Percentiles rank a stretch among this genome's conserved stretches.
phyloP scores from a whole-genome alignment of 2,888 invertebrate species.

The Idaea biselata region DNA sequence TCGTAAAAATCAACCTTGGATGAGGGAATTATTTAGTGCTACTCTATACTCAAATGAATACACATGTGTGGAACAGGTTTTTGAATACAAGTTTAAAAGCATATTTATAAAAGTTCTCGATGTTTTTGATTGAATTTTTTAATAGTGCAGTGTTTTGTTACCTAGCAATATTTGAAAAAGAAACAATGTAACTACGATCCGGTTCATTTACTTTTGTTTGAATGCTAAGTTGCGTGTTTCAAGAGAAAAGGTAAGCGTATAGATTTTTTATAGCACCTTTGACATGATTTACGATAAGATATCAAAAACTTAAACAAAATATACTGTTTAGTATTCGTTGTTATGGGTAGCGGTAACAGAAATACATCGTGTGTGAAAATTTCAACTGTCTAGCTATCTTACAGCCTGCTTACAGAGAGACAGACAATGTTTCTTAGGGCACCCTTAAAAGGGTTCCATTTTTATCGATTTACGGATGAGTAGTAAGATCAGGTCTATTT shows the following conservation, averaged over 20 bases:
- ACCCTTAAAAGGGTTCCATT: too few species aligned
- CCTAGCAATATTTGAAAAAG: not conserved
- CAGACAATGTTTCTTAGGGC: too few species aligned
- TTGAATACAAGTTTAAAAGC: constrained; percentile 27
- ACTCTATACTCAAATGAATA: constrained; percentile 10
- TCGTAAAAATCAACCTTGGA: constrained; percentile 9
- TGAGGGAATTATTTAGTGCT: constrained; percentile 16
- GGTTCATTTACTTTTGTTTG: not conserved
- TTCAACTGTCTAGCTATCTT: too few species aligned
- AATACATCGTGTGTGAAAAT: too few species aligned
- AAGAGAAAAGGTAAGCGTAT: not conserved
- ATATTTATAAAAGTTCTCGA: not conserved
- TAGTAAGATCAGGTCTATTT: too few species aligned
- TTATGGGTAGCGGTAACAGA: too few species aligned
- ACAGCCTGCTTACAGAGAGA: too few species aligned
- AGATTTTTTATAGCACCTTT: not conserved
- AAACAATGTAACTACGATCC: not conserved
- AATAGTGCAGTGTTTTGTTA: not conserved
- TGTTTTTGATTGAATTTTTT: not conserved
- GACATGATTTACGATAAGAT: too few species aligned
- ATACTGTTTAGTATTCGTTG: too few species aligned
- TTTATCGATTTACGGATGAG: too few species aligned
- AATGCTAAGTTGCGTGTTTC: not conserved
- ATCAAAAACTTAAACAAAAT: too few species aligned
- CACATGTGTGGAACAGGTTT: constrained; percentile 19